Evolutionary conservation across 2,113 vertebrate genomes (phyloP).

Genomic region (Anguilla rostrata): DNA sequence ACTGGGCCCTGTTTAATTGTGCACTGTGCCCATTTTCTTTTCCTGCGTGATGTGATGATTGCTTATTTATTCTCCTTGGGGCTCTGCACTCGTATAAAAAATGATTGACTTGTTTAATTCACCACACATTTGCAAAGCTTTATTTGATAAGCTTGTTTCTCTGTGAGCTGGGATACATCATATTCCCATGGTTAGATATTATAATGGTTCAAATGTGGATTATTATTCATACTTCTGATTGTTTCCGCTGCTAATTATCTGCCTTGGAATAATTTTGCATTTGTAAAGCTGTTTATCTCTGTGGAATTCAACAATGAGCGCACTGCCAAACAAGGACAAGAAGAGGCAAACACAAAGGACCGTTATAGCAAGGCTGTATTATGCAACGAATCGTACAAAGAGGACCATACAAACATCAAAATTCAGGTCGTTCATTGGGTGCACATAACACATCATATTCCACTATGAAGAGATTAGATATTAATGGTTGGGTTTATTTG

Average conservation of each 20-base stretch:
- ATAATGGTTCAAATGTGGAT: conserved; percentile 57
- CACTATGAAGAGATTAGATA: not conserved
- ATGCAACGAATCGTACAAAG: not conserved
- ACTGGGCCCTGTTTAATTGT: conserved; percentile 76
- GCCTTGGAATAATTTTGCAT: conserved; percentile 62
- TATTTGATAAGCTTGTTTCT: conserved; percentile 73
- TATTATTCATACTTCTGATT: conserved; percentile 68
- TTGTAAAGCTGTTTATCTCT: conserved; percentile 64
- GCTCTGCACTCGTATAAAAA: conserved; percentile 69
- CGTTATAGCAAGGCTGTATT: not conserved
- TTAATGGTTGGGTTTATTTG: not conserved
- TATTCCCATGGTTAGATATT: conserved; percentile 65
- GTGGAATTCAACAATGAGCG: conserved; percentile 63
- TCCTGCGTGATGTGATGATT: conserved; percentile 70
- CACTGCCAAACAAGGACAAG: conserved; percentile 63
- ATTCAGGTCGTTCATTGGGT: not conserved
- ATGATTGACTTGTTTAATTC: conserved; percentile 79
- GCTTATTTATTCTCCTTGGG: conserved; percentile 76
- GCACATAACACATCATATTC: not conserved
- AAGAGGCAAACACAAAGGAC: conserved; percentile 25
- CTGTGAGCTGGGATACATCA: conserved; percentile 56
- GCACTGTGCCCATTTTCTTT: conserved; percentile 73
- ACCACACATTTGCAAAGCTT: conserved; percentile 70
- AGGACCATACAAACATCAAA: not conserved
- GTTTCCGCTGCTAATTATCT: conserved; percentile 71